Evolutionary conservation across 2,113 vertebrate species (phyloP), one percentile per base, ranked within the genome.

Genomic region (Panurus biarmicus): DNA sequence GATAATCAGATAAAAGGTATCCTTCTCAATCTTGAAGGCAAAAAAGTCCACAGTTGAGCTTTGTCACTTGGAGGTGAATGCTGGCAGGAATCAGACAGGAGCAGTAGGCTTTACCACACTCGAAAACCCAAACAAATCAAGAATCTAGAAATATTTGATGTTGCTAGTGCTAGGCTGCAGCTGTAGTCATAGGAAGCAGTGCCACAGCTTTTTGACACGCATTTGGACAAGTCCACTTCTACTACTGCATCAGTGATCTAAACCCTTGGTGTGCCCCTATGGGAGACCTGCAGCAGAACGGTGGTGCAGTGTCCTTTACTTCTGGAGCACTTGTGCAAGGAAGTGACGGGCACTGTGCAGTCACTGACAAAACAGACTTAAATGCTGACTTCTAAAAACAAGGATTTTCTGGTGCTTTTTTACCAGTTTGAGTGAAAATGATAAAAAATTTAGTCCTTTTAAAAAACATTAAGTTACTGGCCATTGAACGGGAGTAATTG

Each of bases 251-350:
- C 58, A 51, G 53, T 17, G 21, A 8, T 9, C 28, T 35, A 31
- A 33, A 36, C 5, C 29, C 31, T 9, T 2, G 21, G 14, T 6
- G 29, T 40, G 10, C 7, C 23, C 60, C 3, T 1, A 1, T 2
- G 13, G 48, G 28, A 72, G 36, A 38, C 24, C 33, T 10, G 7
- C 53, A 62, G 48, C 2, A 9, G 47, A 26, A 33, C 2, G 16
- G 12, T 21, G 31, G 20, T 1, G 13, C 44, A 25, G 35, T 40
- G 23, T 24, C 19, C 16, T 17, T 82, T 21, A 12, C 20, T 44
- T 35, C 44, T 79, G 51, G 35, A 16, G 48, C 2, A 6, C 28
- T 77, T 40, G 1, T 14, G 26, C 5, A 10, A 58, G 38, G 51
- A 35, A 48, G 33, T 14, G 12, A 20, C 0, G 0, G 28, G 29